phyloP scores from a whole-genome alignment of 2,888 invertebrate genomes.

The Tinea pellionella region DNA sequence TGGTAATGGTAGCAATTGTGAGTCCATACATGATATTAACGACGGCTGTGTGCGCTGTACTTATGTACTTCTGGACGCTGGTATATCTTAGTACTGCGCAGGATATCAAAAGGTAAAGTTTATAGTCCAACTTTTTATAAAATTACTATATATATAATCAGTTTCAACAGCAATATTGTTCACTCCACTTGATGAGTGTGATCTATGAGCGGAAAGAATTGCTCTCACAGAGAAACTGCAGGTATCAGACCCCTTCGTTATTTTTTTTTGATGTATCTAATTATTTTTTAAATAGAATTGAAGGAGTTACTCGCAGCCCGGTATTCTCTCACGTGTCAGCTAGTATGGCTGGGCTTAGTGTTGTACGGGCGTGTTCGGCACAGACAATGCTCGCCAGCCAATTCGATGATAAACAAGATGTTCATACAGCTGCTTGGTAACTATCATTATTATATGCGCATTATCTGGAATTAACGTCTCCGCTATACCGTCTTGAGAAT shows the following conservation, averaged over 20 bases:
- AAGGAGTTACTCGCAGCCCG: conserved; percentile 77
- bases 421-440: conserved; percentile 74
- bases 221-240: too few relatives aligned
- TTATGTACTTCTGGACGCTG: conserved; percentile 73
- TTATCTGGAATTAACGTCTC: background rate
- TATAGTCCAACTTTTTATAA: background rate
- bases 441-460: conserved; percentile 16
- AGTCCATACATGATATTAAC: conserved; percentile 76
- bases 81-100: conserved; percentile 79
- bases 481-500: background rate
- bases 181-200: too few relatives aligned
- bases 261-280: too few relatives aligned
- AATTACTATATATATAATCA: too few relatives aligned
- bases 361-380: conserved; percentile 79
- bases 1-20: conserved; percentile 77
- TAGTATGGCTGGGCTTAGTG: conserved; percentile 80
- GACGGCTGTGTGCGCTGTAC: conserved; percentile 69
- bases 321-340: conserved; percentile 87
- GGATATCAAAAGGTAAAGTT: conserved; percentile 71
- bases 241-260: too few relatives aligned
- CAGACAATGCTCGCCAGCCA: conserved; percentile 75
- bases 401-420: conserved; percentile 75
- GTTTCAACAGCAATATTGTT: too few relatives aligned
- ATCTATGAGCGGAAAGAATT: too few relatives aligned
- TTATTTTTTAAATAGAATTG: conserved; percentile 39